A percentile compares a stretch with the other conserved stretches of the same genome.
Evolutionary conservation across 2,888 invertebrate genomes (phyloP).

Genomic region (Acrobasis consociella): DNA sequence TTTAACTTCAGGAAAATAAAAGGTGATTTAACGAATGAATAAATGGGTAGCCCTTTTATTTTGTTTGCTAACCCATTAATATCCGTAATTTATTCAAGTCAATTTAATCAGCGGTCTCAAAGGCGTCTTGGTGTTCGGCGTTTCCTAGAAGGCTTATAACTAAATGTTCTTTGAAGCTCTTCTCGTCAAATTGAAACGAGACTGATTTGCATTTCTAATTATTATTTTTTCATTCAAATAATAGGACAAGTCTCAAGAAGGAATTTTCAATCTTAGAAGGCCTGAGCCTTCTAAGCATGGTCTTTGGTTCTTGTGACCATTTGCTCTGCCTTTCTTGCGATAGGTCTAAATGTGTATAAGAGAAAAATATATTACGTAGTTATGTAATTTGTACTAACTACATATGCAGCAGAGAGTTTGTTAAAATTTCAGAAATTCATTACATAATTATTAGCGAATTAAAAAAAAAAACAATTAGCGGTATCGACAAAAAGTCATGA

Average conservation of each 20-base stretch:
- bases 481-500: too few species aligned
- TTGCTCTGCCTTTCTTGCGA: too few species aligned
- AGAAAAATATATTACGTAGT: too few species aligned
- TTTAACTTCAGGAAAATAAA: neutral
- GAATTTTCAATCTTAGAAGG: too few species aligned
- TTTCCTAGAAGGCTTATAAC: slow-evolving; percentile 15
- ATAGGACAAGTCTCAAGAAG: neutral
- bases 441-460: too few species aligned
- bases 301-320: too few species aligned
- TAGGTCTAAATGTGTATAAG: too few species aligned
- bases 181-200: slow-evolving; percentile 13
- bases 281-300: too few species aligned
- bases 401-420: too few species aligned
- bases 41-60: slow-evolving; percentile 8
- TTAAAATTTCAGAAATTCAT: too few species aligned
- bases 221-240: slow-evolving; percentile 3
- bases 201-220: slow-evolving; percentile 17
- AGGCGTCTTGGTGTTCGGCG: slow-evolving; percentile 1
- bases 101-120: slow-evolving; percentile 10
- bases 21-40: neutral
- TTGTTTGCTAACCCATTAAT: slow-evolving; percentile 14
- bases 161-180: slow-evolving; percentile 14
- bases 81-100: slow-evolving; percentile 11
- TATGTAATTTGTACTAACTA: too few species aligned
- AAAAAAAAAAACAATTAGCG: too few species aligned